Base-by-base conservation (phyloP, 1,140 invertebrate genomes). In the Drosophila leontia region DNA sequence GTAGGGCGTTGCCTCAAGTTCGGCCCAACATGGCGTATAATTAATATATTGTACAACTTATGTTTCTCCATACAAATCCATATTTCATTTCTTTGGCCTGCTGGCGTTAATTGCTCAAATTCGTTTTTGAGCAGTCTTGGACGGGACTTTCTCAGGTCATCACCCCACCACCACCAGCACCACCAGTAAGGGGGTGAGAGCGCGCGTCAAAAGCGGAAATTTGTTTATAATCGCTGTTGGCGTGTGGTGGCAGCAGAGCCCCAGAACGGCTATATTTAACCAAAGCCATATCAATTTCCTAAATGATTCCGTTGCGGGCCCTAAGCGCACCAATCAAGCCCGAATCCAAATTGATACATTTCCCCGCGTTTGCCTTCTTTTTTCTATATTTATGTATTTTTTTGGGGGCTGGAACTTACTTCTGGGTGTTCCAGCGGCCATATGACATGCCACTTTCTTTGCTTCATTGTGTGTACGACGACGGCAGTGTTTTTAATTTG, bases 131-230 rank as follows among this genome's bases (percentile, higher is more conserved):
- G 37, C 84, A 87, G 80, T 87, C 76, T 72, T 74, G 59, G 77
- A 55, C 61, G 78, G 80, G 77, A 78, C 78, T 80, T 88, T 83
- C 80, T 88, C 75, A 74, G 77, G 72, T 47, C 63, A 75, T 75
- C 69, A 76, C 47, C 63, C 48, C 50, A 23, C 39, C 48, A n/a
- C 45, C 45, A 15, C 23, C 23, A 19, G 5, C 11, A 23, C 37
- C 13, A 15, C 13, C 53, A 23, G 13, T 45, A 7, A 39, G 42
- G n/a, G 39, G 39, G 57, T 37, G 58, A 61, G 65, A 7, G 69
- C 84, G 77, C 77, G 84, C 85, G 84, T 88, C 85, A 88, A 88
- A 82, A 88, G 84, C 84, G 86, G 86, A 91, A 91, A 91, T 91
- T 91, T 91, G 83, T 91, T 91, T 91, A 91, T 91, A 91, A 91